Evolutionary conservation across 1,140 invertebrate species (phyloP), one percentile per base, ranked within the genome.

Genomic region (Euborellia annulipes): DNA sequence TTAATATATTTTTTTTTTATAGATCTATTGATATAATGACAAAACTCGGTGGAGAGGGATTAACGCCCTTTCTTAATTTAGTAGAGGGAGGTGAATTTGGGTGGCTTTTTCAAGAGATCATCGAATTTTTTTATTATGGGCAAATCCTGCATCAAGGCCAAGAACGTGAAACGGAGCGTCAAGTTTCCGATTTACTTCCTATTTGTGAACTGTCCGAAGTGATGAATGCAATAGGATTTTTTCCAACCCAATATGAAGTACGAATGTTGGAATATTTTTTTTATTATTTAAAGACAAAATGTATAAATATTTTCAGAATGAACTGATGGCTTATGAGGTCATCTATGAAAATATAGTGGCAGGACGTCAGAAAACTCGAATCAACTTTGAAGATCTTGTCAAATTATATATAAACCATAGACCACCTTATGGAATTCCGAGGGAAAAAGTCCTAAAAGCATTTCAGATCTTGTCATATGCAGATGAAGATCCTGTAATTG

Each of bases 201-300:
- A 61, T 79, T 3, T 65, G 69, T 19, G 75, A 82, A 52, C 60
- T 85, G 41, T 75, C 80, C 9, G 77, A 77, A 62, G 58, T 84
- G 0, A 75, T 83, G 70, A 62, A 79, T 49, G 76, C 78, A n/a
- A 64, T 81, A 53, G 80, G 80, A 44, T 82, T 69, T 61, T 84
- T 76, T 58, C 78, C 76, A 3, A 75, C 73, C 2, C 76, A 82
- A 55, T 71, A 77, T 62, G 79, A 83, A 66, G 79, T 77, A 56
- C 52, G 13, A 8, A 36, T 41, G 14, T 16, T 20, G 4, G n/a
- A 17, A 17, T 38, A 20, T 16, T 6, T n/a, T n/a, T 9, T 9
- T 9, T 34, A 14, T 41, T n/a, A 21, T 41, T 41, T 41, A 8
- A 16, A 22, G n/a, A 8, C 22, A 2, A 21, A 22, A 11, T 21